Percentiles rank a stretch among this genome's conserved stretches.
Conservation (phyloP, 2,888 invertebrate genomes). For the Drosophila differens region DNA sequence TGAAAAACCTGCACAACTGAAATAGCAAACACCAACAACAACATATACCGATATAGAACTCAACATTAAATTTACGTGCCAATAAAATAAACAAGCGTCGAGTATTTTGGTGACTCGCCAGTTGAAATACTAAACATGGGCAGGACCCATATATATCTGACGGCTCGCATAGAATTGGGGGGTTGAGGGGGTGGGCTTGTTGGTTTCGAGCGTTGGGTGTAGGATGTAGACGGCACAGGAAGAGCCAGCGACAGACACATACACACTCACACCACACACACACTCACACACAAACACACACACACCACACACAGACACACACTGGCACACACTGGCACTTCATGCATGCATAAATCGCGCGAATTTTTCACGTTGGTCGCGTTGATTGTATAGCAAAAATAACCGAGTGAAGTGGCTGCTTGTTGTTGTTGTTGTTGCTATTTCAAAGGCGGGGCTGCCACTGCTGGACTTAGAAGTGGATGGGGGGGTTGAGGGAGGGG, state of each 20-base stretch:
- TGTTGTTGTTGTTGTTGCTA: slow-evolving; percentile 37
- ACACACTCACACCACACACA: slow-evolving; percentile 8
- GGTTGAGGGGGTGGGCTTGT: background rate
- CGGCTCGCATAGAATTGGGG: slow-evolving; percentile 15
- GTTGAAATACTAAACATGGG: slow-evolving; percentile 55
- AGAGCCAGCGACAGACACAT: slow-evolving; percentile 57
- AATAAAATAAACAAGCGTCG: slow-evolving; percentile 81
- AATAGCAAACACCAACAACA: slow-evolving; percentile 9
- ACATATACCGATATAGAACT: slow-evolving; percentile 27
- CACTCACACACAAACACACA: slow-evolving; percentile 29
- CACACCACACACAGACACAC: slow-evolving; percentile 30
- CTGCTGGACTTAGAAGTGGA: background rate
- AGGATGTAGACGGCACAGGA: slow-evolving; percentile 47
- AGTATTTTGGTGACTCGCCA: slow-evolving; percentile 78
- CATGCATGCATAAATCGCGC: slow-evolving; percentile 80
- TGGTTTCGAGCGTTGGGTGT: background rate
- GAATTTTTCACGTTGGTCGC: slow-evolving; percentile 78
- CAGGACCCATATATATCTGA: slow-evolving; percentile 38
- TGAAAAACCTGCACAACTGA: slow-evolving; percentile 49
- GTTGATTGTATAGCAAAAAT: slow-evolving; percentile 77
- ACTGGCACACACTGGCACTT: slow-evolving; percentile 39
- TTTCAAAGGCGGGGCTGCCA: slow-evolving; percentile 19
- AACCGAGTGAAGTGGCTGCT: slow-evolving; percentile 64
- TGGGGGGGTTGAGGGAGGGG: background rate
- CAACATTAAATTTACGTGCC: slow-evolving; percentile 81